Evolutionary conservation across 2,888 invertebrate species (phyloP).

Genomic region (Andrena haemorrhoa): DNA sequence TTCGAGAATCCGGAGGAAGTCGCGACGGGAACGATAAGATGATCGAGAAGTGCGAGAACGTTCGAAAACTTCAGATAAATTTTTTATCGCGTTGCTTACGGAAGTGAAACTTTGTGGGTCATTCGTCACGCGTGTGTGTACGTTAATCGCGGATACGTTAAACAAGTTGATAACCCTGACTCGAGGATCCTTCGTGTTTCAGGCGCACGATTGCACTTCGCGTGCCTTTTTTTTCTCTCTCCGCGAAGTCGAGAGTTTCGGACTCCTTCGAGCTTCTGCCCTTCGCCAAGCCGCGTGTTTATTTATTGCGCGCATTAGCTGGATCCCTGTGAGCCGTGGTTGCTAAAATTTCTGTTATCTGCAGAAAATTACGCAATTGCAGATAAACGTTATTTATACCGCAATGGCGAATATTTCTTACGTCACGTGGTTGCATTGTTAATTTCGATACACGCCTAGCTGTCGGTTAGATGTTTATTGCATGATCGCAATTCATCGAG

Average conservation of each 20-base stretch:
- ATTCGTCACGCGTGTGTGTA: slow-evolving; percentile 14
- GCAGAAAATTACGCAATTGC: slow-evolving; percentile 3
- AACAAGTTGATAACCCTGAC: slow-evolving; percentile 29
- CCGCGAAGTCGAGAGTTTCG: too few relatives aligned
- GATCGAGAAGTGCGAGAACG: slow-evolving; percentile 7
- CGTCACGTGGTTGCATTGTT: slow-evolving; percentile 44
- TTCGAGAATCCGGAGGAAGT: background rate
- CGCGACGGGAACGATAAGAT: background rate
- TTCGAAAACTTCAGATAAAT: slow-evolving; percentile 16
- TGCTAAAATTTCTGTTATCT: background rate
- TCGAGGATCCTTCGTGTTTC: background rate
- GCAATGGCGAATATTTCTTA: slow-evolving; percentile 10
- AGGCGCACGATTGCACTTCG: background rate
- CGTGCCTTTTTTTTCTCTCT: background rate
- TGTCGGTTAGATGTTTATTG: slow-evolving; percentile 40
- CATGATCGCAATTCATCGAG: slow-evolving; percentile 34
- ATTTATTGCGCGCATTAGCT: background rate
- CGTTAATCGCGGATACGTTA: slow-evolving; percentile 21
- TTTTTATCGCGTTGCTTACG: slow-evolving; percentile 31
- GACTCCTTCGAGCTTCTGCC: too few relatives aligned
- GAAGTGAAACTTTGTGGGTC: slow-evolving; percentile 38
- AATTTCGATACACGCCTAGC: slow-evolving; percentile 44
- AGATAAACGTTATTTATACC: slow-evolving; percentile 13
- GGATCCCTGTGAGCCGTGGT: background rate
- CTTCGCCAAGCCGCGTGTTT: background rate